Conservation (phyloP, 1,140 invertebrate species). For the Eupristina koningsbergeri region DNA sequence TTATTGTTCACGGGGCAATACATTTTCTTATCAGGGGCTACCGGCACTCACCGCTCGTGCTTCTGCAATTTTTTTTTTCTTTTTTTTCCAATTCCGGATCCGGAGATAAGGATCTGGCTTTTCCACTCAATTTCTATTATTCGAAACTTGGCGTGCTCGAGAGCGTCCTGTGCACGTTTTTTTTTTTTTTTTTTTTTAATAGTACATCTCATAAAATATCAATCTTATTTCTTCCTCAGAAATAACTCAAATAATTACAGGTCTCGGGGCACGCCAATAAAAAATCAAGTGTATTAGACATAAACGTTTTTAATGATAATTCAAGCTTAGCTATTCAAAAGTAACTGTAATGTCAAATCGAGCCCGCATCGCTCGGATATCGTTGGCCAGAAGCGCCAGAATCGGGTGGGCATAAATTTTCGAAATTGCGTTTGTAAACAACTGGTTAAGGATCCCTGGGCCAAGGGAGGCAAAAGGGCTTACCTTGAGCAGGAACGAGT, state of each 20-base stretch:
- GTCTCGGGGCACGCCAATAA: neutral
- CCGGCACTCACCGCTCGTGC: neutral
- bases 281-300: neutral
- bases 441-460: no score
- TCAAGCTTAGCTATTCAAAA: no score
- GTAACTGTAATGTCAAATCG: no score
- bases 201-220: neutral
- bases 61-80: conserved; percentile 4
- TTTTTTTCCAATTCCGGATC: neutral
- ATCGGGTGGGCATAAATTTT: no score
- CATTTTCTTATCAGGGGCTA: neutral
- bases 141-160: no score
- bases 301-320: neutral
- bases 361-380: no score
- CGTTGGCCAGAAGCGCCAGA: neutral
- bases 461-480: neutral
- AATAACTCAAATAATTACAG: neutral
- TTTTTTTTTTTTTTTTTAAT: no score
- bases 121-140: no score
- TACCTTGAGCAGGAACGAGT: conserved; percentile 97
- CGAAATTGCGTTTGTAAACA: no score
- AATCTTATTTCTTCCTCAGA: neutral
- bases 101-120: neutral
- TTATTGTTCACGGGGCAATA: neutral
- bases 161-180: no score